Evolutionary conservation across 2,888 invertebrate species (phyloP), one percentile per base, ranked within the genome.

Genomic region (Drosophila conformis): DNA sequence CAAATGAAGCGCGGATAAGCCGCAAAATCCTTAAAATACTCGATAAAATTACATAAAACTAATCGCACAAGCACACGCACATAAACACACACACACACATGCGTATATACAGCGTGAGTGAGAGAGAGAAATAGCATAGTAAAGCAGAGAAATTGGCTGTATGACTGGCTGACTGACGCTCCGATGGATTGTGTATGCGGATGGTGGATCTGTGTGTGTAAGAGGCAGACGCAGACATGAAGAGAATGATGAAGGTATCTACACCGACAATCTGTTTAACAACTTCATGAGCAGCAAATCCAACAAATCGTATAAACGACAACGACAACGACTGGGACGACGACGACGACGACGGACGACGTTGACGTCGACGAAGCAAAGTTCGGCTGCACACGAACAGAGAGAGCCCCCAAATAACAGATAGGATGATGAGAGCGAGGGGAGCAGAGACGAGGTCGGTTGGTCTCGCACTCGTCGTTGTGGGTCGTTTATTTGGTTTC

Each of bases 271-370:
- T 91, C 91, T 91, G 91, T 91, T 91, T 91, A 91, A 91, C 91
- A 91, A 91, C 91, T 91, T 91, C 91, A 91, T 91, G 91, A 91
- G 90, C 91, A 91, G 90, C 90, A 91, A 91, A 91, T 91, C 91
- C 91, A 91, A 91, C 91, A 91, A 91, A 91, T 91, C 91, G 91
- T 91, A 91, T 91, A 87, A 85, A 81, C 87, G 87, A 82, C 84
- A 84, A 86, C 83, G 68, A 83, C 80, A 77, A 68, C 59, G 54
- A 49, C 52, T 54, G 54, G 25, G 36, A 68, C 60, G 31, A 48
- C 38, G 25, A 42, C 58, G 61, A 65, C 58, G 61, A 65, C 38
- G 73, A 60, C 58, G 75, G 56, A 61, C 38, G 56, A 33, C 31
- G 61, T 33, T 69, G 74, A 73, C 67, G 74, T 65, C 67, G 49